Evolutionary conservation across 2,797 vertebrate genomes (phyloP).

Genomic region (Ibycter americanus): DNA sequence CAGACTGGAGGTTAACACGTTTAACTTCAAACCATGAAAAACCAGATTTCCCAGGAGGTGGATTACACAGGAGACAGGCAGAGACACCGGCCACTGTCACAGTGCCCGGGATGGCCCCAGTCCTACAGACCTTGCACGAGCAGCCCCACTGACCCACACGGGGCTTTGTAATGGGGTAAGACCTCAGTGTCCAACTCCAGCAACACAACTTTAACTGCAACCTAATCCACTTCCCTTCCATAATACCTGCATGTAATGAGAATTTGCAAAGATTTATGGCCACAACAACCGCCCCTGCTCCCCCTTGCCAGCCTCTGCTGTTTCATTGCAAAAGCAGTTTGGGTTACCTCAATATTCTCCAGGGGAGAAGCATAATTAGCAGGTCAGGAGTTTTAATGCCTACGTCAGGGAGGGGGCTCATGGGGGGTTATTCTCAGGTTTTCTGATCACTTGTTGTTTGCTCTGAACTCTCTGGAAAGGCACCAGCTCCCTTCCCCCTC

Average conservation of each 20-base stretch:
- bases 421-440: slow-evolving; percentile 22
- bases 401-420: not conserved
- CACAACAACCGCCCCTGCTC: not conserved
- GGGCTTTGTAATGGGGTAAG: not conserved
- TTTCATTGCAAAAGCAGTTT: slow-evolving; percentile 34
- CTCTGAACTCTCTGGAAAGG: slow-evolving; percentile 48
- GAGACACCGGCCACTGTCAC: not conserved
- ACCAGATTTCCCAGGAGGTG: not conserved
- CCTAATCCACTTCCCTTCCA: slow-evolving; percentile 4
- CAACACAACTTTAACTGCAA: not conserved
- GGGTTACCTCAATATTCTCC: slow-evolving; percentile 45
- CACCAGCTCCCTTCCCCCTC: slow-evolving; percentile 28
- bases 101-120: accelerated
- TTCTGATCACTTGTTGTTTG: slow-evolving; percentile 47
- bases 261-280: slow-evolving; percentile 60
- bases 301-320: not conserved
- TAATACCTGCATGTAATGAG: slow-evolving; percentile 35
- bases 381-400: slow-evolving; percentile 36
- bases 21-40: not conserved
- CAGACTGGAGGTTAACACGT: not conserved
- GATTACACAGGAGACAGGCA: not conserved
- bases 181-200: not conserved
- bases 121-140: not conserved
- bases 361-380: slow-evolving; percentile 39
- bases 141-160: not conserved